A percentile compares a stretch with the other conserved stretches of the same genome.
phyloP scores from a whole-genome alignment of 35 echinoderm and acorn worm genomes.

The Apostichopus japonicus region DNA sequence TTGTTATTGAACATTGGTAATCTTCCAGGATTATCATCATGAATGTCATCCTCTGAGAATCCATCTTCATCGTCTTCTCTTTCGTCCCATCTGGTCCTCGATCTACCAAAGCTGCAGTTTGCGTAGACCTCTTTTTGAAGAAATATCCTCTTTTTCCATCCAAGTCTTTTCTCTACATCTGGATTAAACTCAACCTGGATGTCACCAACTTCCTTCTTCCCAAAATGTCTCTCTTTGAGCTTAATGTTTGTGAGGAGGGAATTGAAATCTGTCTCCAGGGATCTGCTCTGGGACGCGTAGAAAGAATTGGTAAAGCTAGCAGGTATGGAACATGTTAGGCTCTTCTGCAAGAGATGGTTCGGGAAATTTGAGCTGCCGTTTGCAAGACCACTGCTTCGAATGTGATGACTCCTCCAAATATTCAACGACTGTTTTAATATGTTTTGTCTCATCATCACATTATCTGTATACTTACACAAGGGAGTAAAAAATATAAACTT shows the following conservation, averaged over 20 bases:
- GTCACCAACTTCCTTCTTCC: background rate
- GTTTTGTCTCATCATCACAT: no score
- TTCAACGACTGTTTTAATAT: no score
- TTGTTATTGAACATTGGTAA: background rate
- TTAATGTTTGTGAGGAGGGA: background rate
- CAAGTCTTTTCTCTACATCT: background rate
- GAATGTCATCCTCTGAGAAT: background rate
- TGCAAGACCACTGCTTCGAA: no score
- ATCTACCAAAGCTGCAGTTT: background rate
- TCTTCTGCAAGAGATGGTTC: background rate
- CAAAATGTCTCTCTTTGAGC: background rate
- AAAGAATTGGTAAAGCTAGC: background rate
- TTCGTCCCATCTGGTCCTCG: background rate
- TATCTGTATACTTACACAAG: no score
- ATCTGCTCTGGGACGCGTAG: background rate
- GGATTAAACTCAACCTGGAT: background rate
- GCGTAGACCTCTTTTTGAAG: conserved; percentile 25
- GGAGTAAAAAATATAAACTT: no score
- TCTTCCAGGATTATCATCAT: background rate
- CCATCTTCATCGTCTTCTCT: background rate
- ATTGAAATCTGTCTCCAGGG: background rate
- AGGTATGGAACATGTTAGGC: background rate
- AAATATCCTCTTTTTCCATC: conserved; percentile 25
- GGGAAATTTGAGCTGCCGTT: no score
- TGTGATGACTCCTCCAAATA: no score